These are phyloP conservation scores for Vicugna pacos DNA, from an alignment of 2,113 vertebrate species.

Conservation along the genomic window DNA sequence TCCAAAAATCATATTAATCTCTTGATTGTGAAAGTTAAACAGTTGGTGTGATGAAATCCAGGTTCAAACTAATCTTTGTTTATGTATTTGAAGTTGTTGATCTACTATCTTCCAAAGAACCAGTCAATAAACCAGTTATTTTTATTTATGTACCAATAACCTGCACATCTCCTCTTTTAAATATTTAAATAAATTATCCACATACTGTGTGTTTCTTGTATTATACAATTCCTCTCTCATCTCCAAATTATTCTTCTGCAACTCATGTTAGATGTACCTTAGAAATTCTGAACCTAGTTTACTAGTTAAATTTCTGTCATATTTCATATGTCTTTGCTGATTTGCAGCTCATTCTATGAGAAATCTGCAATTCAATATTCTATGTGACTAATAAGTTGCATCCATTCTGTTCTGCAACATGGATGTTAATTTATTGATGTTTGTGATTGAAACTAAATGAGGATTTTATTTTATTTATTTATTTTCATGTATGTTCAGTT, in stretches of 20 bases:
- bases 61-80: not conserved
- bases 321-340: not conserved
- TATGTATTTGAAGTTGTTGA: not conserved
- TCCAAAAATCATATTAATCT: not conserved
- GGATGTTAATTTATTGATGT: not conserved
- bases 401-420: not conserved
- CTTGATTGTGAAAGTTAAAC: not conserved
- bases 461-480: not conserved
- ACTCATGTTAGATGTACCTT: not conserved
- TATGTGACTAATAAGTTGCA: not conserved
- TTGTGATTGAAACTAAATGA: not conserved
- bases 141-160: not conserved
- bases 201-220: not conserved
- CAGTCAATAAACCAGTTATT: not conserved
- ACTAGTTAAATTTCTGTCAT: not conserved
- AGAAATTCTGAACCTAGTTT: not conserved
- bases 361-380: not conserved
- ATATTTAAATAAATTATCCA: not conserved
- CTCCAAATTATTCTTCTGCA: not conserved
- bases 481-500: no score
- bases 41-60: not conserved
- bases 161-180: not conserved
- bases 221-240: not conserved
- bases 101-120: not conserved
- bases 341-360: not conserved